Evolutionary conservation across 2,888 invertebrate genomes (phyloP), one percentile per base, ranked within the genome.

Genomic region (Anagyrus pseudococci): DNA sequence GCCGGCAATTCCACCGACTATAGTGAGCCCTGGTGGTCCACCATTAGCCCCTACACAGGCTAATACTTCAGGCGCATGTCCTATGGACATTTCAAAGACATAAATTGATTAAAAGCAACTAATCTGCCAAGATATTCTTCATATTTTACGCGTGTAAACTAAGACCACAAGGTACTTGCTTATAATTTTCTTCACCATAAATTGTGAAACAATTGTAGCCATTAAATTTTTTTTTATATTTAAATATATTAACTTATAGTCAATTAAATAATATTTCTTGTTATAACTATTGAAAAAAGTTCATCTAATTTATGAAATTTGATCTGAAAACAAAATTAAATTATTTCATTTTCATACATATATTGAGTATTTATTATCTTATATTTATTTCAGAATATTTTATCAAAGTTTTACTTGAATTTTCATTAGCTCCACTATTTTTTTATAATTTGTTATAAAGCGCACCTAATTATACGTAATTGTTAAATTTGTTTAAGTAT

Each of bases 1-100:
- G 81, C 94, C 94, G 64, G 93, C 93, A 64, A 88, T 91, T 79
- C 93, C 92, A 64, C 84, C 85, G 67, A 83, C 83, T 68, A 82
- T 83, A 70, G 78, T 84, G 69, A 84, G 83, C 58, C 80, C 86
- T 1, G 85, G 84, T 65, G 84, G 77, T 37, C 77, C 79, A 44
- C 69, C 77, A 59, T 68, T 78, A 66, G 57, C 73, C 61, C 72
- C 70, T 52, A 67, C 76, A 25, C 59, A 75, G 50, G 67, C 73
- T 59, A 78, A 73, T 41, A 63, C 73, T 62, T 65, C 73, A 37
- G 76, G 76, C 33, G 76, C 77, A 29, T 81, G 81, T 58, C 82
- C 82, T 33, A 82, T 82, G 82, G 82, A 82, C 64, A 81, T 82
- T 62, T 73, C 81, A 57, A 81, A 81, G 69, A 80, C 77, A 76